These are phyloP conservation scores for Babyrousa celebensis DNA, from an alignment of 2,797 vertebrate genomes.

Conservation along the genomic window DNA sequence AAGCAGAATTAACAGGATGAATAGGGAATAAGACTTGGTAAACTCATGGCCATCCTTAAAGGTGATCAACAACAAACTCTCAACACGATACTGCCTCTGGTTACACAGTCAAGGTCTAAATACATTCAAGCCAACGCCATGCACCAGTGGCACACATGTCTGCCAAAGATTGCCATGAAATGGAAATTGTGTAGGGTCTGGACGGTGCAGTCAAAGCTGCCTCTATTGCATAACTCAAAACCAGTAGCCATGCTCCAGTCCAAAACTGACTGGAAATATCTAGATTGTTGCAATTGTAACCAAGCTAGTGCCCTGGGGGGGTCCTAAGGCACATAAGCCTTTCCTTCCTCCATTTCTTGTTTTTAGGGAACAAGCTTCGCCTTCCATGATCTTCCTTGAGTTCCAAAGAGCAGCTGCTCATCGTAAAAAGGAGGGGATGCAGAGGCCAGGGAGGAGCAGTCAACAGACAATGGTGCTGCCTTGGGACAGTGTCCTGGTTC, in stretches of 20 bases:
- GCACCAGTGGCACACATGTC: accelerated
- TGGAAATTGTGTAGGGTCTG: accelerated
- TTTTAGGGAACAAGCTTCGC: too few species aligned
- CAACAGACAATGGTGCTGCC: too few species aligned
- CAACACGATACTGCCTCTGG: background rate
- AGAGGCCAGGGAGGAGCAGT: too few species aligned
- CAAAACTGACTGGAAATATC: background rate
- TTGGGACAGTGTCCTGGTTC: too few species aligned
- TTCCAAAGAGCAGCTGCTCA: too few species aligned
- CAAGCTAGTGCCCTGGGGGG: too few species aligned
- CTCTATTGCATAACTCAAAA: background rate
- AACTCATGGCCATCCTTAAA: background rate
- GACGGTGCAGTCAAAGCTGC: background rate
- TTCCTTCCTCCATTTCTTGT: too few species aligned
- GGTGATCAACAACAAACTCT: background rate
- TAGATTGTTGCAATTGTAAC: background rate
- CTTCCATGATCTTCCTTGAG: too few species aligned
- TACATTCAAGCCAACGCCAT: background rate
- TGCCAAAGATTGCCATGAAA: background rate
- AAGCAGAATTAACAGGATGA: background rate
- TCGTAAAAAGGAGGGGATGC: too few species aligned
- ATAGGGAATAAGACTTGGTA: background rate
- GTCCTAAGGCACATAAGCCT: too few species aligned
- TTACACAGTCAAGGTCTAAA: background rate
- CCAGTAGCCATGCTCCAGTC: too few species aligned